Evolutionary conservation across 2,113 vertebrate genomes (phyloP).

Genomic region (Butorides virescens): DNA sequence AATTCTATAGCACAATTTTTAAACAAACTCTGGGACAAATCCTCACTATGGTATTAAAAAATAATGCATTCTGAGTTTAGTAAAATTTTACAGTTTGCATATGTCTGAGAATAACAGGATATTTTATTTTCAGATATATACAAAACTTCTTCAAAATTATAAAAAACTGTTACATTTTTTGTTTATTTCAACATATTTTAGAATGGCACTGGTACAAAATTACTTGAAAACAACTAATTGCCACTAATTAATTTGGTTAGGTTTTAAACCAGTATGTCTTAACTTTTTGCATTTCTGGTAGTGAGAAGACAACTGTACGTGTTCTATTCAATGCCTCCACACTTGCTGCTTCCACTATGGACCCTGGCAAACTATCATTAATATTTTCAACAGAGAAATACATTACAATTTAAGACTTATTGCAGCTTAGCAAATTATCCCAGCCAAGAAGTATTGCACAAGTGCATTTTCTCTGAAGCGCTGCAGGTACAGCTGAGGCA

Average conservation of each 20-base stretch:
- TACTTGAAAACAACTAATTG: not conserved
- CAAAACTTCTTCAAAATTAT: not conserved
- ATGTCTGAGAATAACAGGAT: not conserved
- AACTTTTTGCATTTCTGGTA: not conserved
- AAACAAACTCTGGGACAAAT: not conserved
- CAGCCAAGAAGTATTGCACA: not conserved
- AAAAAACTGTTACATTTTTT: not conserved
- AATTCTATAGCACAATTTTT: not conserved
- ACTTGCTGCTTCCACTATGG: not conserved
- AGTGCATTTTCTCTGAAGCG: not conserved
- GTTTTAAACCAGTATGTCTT: not conserved
- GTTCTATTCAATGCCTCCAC: not conserved
- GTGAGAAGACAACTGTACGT: not conserved
- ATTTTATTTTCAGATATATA: not conserved
- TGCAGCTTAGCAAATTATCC: not conserved
- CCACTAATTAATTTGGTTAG: not conserved
- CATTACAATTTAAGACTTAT: not conserved
- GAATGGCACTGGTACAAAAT: not conserved
- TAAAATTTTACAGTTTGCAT: not conserved
- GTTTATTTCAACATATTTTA: not conserved
- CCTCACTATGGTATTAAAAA: not conserved
- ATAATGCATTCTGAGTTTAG: not conserved
- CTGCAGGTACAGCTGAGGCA: not conserved
- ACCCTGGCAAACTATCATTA: not conserved
- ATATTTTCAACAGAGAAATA: not conserved